These are phyloP conservation scores for Conger conger DNA, from an alignment of 2,113 vertebrate species.

Conservation along the genomic window DNA sequence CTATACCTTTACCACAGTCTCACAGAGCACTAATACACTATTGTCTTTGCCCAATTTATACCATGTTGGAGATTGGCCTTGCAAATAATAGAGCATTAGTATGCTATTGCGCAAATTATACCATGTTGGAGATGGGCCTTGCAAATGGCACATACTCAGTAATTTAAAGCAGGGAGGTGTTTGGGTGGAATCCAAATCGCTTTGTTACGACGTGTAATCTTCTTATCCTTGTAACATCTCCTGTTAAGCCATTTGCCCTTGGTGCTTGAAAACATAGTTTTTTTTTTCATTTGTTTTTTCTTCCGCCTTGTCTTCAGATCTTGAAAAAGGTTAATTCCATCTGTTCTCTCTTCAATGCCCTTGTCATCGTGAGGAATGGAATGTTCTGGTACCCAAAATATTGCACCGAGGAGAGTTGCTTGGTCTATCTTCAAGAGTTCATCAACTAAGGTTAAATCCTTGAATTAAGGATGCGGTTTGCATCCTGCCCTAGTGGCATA, in stretches of 20 bases:
- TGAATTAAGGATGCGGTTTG: background rate
- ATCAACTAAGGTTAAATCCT: background rate
- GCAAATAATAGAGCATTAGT: background rate
- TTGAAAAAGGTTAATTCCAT: slow-evolving; percentile 6
- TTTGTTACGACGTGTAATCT: slow-evolving; percentile 12
- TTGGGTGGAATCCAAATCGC: slow-evolving; percentile 20
- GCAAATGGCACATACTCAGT: slow-evolving; percentile 1
- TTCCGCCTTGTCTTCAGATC: background rate
- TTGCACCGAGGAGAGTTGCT: background rate
- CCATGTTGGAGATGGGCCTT: background rate
- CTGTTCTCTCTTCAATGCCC: background rate
- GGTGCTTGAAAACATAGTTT: slow-evolving; percentile 1
- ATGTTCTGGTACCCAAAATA: background rate
- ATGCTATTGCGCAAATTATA: background rate
- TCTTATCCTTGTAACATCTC: slow-evolving; percentile 14
- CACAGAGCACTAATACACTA: background rate
- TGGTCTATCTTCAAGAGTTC: background rate
- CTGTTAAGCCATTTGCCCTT: slow-evolving; percentile 23
- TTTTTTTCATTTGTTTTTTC: background rate
- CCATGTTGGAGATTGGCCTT: background rate
- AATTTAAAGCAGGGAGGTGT: slow-evolving; percentile 5
- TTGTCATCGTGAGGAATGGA: background rate
- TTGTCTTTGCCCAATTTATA: background rate
- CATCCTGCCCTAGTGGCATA: background rate
- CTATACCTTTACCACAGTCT: background rate